phyloP scores from a whole-genome alignment of 1,140 invertebrate genomes.

The Meloidogyne chitwoodi region DNA sequence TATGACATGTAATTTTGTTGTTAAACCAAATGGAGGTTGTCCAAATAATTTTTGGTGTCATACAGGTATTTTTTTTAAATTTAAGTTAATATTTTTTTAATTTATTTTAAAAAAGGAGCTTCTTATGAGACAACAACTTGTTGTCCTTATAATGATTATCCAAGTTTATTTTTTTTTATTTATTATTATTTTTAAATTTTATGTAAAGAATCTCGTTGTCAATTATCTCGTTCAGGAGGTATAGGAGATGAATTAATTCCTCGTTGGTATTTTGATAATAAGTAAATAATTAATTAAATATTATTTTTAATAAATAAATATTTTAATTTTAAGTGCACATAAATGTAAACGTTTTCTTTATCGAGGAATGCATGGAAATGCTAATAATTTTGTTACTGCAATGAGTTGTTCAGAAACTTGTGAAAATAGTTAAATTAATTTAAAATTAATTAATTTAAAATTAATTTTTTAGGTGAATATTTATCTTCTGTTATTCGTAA shows the following conservation, averaged over 20 bases:
- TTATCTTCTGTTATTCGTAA: slow-evolving; percentile 18
- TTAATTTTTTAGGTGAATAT: slow-evolving; percentile 1
- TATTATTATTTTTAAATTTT: neutral
- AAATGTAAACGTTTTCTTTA: slow-evolving; percentile 58
- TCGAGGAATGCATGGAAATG: slow-evolving; percentile 55
- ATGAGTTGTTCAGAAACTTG: slow-evolving; percentile 33
- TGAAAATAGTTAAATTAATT: slow-evolving; percentile 10
- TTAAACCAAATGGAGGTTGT: slow-evolving; percentile 57
- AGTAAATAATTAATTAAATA: slow-evolving; percentile 1
- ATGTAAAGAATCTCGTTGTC: slow-evolving; percentile 39
- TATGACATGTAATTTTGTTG: slow-evolving; percentile 56
- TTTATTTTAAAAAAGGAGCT: slow-evolving; percentile 47
- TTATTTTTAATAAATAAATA: neutral
- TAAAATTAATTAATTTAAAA: neutral
- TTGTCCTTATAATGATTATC: slow-evolving; percentile 38
- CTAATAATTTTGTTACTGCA: slow-evolving; percentile 57
- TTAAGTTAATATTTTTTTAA: neutral
- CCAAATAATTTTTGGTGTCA: slow-evolving; percentile 49
- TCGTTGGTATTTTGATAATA: slow-evolving; percentile 56
- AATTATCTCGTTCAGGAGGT: slow-evolving; percentile 43
- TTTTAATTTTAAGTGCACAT: slow-evolving; percentile 16
- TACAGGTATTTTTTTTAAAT: slow-evolving; percentile 10
- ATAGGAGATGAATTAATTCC: slow-evolving; percentile 53
- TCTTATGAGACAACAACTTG: slow-evolving; percentile 55
- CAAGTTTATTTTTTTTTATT: slow-evolving; percentile 7